These are phyloP conservation scores for Parascotia fuliginaria DNA, from an alignment of 2,888 invertebrate species.

Conservation along the genomic window DNA sequence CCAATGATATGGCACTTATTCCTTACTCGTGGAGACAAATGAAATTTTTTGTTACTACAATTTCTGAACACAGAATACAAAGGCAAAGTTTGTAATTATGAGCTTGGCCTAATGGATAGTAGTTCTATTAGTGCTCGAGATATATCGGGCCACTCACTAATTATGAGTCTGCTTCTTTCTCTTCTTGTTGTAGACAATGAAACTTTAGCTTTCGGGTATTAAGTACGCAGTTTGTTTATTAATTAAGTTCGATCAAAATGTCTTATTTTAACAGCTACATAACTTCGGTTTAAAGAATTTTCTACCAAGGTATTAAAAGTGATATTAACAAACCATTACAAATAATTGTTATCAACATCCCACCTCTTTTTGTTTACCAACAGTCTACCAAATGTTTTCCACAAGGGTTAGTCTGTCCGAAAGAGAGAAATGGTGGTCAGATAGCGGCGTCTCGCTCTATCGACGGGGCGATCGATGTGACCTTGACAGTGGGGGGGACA, in stretches of 20 bases:
- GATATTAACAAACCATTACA: neutral
- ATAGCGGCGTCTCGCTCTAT: conserved; percentile 50
- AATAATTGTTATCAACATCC: conserved; percentile 22
- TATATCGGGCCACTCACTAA: neutral
- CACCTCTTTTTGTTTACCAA: conserved; percentile 57
- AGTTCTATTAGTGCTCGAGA: neutral
- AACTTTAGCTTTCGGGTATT: too few species aligned
- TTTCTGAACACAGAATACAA: too few species aligned
- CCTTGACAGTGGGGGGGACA: conserved; percentile 73
- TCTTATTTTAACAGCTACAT: too few species aligned
- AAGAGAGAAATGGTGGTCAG: conserved; percentile 35
- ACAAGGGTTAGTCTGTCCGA: conserved; percentile 36
- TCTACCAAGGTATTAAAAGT: too few species aligned
- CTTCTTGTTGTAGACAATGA: neutral
- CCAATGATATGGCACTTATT: conserved; percentile 1
- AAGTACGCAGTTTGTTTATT: too few species aligned
- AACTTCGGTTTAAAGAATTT: too few species aligned
- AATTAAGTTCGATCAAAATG: too few species aligned
- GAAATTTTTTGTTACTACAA: neutral
- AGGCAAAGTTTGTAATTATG: neutral
- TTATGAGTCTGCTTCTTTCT: neutral
- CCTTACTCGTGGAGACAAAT: conserved; percentile 3
- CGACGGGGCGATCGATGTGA: conserved; percentile 70
- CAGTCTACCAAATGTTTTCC: conserved; percentile 45
- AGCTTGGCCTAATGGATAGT: neutral